Evolutionary conservation across 2,113 vertebrate species (phyloP), one percentile per base, ranked within the genome.

Genomic region (Cottus gobio): DNA sequence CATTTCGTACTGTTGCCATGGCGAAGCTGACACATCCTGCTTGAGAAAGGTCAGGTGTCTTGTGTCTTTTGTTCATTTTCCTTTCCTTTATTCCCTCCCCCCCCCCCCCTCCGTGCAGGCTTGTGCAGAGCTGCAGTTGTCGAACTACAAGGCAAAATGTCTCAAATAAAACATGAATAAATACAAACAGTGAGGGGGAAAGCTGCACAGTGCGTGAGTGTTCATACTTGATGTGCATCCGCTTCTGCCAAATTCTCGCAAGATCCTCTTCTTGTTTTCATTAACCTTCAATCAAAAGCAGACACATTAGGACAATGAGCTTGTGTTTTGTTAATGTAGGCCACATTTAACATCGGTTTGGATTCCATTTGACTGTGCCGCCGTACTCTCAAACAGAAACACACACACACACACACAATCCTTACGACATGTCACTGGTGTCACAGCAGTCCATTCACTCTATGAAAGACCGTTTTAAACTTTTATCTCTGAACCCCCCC

Each of bases 1-100:
- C 94, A 85, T 82, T 90, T 89, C 64, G 72, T n/a, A 77, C 84
- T 72, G 92, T 95, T 95, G 93, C 93, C 85, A 94, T 95, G 85
- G 95, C 56, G 65, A 95, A 88, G 85, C 88, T 74, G 87, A 92
- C 80, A 90, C 71, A 87, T 91, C 86, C 82, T 79, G 87, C 83
- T 83, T 87, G 46, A 91, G 84, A 93, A 95, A 93, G 92, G 92
- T 94, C 92, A 94, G 90, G 85, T 94, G 82, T 93, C 89, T 86
- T 83, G 36, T 88, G 67, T 93, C 84, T 89, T 88, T 92, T 87
- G 71, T 89, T 86, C 62, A 9, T 76, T 61, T 73, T 58, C 71
- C 69, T 16, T 12, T 4, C 22, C 20, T 11, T 11, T 4, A n/a
- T n/a, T n/a, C n/a, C n/a, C n/a, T n/a, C 22, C 12, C 3, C 8